phyloP scores from a whole-genome alignment of 1,140 invertebrate genomes.

The Orussus abietinus region DNA sequence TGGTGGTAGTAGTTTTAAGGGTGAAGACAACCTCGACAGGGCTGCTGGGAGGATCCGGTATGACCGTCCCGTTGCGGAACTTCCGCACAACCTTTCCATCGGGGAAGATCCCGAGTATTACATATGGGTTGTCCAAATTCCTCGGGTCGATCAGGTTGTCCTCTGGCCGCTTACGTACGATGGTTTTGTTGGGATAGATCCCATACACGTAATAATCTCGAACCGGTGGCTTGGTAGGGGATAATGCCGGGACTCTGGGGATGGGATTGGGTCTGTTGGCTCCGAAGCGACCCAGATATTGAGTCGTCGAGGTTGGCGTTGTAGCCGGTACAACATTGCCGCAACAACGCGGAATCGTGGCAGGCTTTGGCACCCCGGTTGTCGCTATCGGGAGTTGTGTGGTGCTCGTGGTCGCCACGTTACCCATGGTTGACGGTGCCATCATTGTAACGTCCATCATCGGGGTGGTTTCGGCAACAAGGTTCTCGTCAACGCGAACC shows the following conservation, averaged over 20 bases:
- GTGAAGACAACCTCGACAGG: slow-evolving; percentile 51
- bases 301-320: slow-evolving; percentile 28
- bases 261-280: slow-evolving; percentile 38
- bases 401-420: slow-evolving; percentile 27
- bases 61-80: slow-evolving; percentile 69
- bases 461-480: too few species aligned
- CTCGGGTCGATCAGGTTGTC: slow-evolving; percentile 62
- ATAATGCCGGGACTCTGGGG: slow-evolving; percentile 42
- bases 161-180: slow-evolving; percentile 67
- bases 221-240: slow-evolving; percentile 51
- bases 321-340: slow-evolving; percentile 28
- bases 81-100: slow-evolving; percentile 70
- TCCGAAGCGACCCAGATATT: slow-evolving; percentile 44
- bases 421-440: slow-evolving; percentile 22
- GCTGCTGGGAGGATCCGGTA: slow-evolving; percentile 61
- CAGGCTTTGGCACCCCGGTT: slow-evolving; percentile 6
- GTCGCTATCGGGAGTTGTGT: slow-evolving; percentile 9
- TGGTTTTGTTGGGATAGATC: slow-evolving; percentile 69
- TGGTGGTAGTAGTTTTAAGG: slow-evolving; percentile 44
- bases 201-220: slow-evolving; percentile 69
- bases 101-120: slow-evolving; percentile 68
- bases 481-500: slow-evolving; percentile 34
- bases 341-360: slow-evolving; percentile 4
- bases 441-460: slow-evolving; percentile 26
- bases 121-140: slow-evolving; percentile 64